A percentile compares a stretch with the other conserved stretches of the same genome.
phyloP scores from a whole-genome alignment of 2,888 invertebrate genomes.

The Drosophila fulvimacula region DNA sequence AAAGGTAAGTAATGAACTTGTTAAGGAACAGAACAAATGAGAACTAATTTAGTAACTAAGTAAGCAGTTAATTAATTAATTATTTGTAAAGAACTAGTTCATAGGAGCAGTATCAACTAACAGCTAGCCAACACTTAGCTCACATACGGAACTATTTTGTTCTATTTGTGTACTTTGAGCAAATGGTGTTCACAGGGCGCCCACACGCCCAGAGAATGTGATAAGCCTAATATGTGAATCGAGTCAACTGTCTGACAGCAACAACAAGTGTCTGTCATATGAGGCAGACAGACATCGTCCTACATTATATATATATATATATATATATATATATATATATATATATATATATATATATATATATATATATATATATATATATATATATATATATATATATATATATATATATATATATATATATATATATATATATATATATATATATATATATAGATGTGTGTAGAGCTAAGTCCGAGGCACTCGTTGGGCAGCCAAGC shows the following conservation, averaged over 20 bases:
- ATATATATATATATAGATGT: neutral
- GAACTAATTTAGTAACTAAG: neutral
- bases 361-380: neutral
- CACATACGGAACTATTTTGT: constrained; percentile 2
- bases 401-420: neutral
- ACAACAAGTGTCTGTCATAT: neutral
- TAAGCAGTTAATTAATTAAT: neutral
- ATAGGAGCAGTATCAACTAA: too few species aligned
- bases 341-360: too few species aligned
- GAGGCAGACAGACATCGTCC: neutral
- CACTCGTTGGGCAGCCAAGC: constrained; percentile 7
- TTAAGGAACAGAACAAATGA: neutral
- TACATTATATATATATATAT: neutral
- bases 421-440: neutral
- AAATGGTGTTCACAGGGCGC: neutral
- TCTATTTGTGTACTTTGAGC: neutral
- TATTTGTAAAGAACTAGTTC: constrained; percentile 1
- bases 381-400: neutral
- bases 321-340: neutral
- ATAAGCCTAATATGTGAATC: constrained; percentile 1
- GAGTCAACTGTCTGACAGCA: neutral
- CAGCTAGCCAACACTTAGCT: neutral
- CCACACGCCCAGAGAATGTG: neutral
- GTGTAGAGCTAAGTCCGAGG: neutral
- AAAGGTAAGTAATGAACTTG: neutral